A percentile compares a stretch with the other conserved stretches of the same genome.
phyloP scores from a whole-genome alignment of 2,113 vertebrate genomes.

The Sciurus niger region DNA sequence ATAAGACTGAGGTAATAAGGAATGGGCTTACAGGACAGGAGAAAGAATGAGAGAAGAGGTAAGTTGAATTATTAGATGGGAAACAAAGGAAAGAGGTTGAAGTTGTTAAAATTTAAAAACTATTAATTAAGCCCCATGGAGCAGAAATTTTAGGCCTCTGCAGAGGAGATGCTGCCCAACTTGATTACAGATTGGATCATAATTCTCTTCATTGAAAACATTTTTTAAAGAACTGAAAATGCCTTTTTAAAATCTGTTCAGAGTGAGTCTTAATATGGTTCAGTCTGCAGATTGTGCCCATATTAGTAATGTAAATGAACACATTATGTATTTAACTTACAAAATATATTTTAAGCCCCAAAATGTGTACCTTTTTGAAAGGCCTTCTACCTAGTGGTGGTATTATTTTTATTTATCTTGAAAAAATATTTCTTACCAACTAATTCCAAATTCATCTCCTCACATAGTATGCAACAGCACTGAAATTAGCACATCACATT shows the following conservation, averaged over 20 bases:
- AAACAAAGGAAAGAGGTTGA: not conserved
- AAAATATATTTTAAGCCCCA: not conserved
- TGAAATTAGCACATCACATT: not conserved
- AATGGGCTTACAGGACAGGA: not conserved
- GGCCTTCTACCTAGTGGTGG: not conserved
- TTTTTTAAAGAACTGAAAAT: not conserved
- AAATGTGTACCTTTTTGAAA: conserved; percentile 60
- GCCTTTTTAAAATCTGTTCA: not conserved
- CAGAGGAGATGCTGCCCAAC: not conserved
- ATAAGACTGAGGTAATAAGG: not conserved
- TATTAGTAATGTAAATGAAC: not conserved
- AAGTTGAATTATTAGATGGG: not conserved
- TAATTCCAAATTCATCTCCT: conserved; percentile 62
- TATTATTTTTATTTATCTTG: not conserved
- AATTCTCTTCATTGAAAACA: conserved; percentile 37
- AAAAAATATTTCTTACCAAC: conserved; percentile 46
- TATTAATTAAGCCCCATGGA: not conserved
- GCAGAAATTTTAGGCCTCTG: conserved; percentile 27
- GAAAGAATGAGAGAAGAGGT: not conserved
- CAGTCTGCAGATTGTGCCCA: not conserved
- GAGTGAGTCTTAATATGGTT: not conserved
- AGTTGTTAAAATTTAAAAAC: conserved; percentile 23
- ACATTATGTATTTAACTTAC: not conserved
- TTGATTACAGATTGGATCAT: conserved; percentile 48
- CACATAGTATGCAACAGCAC: not conserved